These are phyloP conservation scores for Phalacrocorax brasilianus DNA, from an alignment of 2,113 vertebrate genomes.

Conservation along the genomic window DNA sequence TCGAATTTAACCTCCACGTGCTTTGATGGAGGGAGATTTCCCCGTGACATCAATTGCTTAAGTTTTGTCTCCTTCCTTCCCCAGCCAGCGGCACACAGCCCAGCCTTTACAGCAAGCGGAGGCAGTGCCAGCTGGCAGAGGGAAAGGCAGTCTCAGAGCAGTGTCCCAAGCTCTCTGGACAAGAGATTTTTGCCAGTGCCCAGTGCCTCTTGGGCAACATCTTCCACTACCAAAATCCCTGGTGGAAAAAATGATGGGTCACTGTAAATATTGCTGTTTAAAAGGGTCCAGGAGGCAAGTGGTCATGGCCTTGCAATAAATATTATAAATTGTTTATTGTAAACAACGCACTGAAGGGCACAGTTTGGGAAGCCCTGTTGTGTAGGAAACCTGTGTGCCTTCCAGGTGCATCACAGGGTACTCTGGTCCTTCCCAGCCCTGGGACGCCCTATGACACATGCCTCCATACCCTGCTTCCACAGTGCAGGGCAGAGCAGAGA, in stretches of 20 bases:
- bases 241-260: neutral
- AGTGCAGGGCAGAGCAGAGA: neutral
- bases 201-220: neutral
- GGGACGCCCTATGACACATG: accelerated
- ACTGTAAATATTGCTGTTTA: neutral
- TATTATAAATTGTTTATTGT: neutral
- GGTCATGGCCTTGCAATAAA: neutral
- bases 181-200: neutral
- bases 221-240: neutral
- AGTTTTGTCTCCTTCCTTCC: neutral
- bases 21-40: neutral
- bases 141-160: neutral
- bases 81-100: accelerated
- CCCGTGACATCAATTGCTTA: neutral
- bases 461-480: neutral
- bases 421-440: neutral
- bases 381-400: neutral
- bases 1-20: accelerated
- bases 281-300: neutral
- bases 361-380: neutral
- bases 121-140: neutral
- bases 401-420: accelerated
- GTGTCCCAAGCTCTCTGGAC: neutral
- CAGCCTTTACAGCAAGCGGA: neutral
- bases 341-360: neutral